phyloP scores from a whole-genome alignment of 2,888 invertebrate genomes.

The Tribolium freemani region DNA sequence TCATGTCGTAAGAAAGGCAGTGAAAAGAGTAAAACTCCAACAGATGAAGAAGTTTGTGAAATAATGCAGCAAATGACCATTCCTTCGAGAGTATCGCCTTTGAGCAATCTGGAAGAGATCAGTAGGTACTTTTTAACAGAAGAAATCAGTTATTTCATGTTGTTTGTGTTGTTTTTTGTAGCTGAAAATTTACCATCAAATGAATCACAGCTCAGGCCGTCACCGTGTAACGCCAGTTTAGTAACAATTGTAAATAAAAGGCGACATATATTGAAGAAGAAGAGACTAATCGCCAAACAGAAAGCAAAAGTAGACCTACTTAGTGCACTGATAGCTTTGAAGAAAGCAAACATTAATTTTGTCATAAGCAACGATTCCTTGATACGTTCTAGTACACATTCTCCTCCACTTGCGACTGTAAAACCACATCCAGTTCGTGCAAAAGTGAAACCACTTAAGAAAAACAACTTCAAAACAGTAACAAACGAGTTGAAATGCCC shows the following conservation, averaged over 20 bases:
- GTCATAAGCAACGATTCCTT: constrained; percentile 53
- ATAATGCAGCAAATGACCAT: constrained; percentile 51
- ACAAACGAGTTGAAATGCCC: constrained; percentile 42
- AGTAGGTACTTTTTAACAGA: background rate
- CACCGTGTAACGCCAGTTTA: background rate
- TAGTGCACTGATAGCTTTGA: constrained; percentile 50
- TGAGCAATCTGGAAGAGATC: constrained; percentile 19
- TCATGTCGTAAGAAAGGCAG: background rate
- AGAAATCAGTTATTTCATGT: background rate
- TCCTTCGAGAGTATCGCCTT: constrained; percentile 43
- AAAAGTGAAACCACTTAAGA: background rate
- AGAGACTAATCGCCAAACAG: background rate
- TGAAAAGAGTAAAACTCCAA: constrained; percentile 15
- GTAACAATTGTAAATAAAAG: constrained; percentile 5
- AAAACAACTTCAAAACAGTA: background rate
- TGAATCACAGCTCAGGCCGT: background rate
- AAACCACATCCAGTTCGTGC: background rate
- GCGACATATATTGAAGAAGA: constrained; percentile 9
- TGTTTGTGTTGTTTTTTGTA: background rate
- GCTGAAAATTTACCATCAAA: background rate
- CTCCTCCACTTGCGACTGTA: background rate
- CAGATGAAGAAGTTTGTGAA: constrained; percentile 28
- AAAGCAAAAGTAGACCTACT: constrained; percentile 34
- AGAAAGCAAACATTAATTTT: constrained; percentile 54
- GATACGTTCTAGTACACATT: background rate